Conservation (phyloP, 2,797 vertebrate genomes). For the Sylvilagus floridanus region DNA sequence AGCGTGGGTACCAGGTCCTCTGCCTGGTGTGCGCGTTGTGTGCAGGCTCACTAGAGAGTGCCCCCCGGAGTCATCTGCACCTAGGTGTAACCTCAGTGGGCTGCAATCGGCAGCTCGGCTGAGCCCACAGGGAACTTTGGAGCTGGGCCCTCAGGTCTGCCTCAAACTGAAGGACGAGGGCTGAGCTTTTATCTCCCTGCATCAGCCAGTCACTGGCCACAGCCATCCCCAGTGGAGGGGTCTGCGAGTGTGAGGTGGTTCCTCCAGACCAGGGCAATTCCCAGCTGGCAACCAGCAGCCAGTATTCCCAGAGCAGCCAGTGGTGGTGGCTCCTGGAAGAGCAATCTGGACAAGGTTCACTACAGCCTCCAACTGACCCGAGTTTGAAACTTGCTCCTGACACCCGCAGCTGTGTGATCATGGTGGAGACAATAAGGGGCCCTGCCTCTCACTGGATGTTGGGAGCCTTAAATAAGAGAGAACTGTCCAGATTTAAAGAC, state of each 20-base stretch:
- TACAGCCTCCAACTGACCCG: constrained; percentile 24
- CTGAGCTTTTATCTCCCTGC: background rate
- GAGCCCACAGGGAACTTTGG: background rate
- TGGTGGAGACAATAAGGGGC: constrained; percentile 1
- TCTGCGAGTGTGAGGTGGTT: background rate
- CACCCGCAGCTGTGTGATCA: background rate
- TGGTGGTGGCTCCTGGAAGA: background rate
- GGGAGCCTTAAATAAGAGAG: constrained; percentile 49
- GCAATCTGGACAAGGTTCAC: background rate
- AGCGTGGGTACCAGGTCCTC: background rate
- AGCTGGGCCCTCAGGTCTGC: background rate
- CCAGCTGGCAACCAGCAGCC: background rate
- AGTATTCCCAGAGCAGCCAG: background rate
- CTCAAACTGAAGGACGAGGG: background rate
- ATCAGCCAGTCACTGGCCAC: background rate
- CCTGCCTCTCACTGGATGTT: background rate
- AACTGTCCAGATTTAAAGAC: constrained; percentile 50
- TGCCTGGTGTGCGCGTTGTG: background rate
- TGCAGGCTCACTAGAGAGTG: background rate
- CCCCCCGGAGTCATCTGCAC: background rate
- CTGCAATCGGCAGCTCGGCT: background rate
- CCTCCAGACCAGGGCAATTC: background rate
- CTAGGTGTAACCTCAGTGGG: background rate
- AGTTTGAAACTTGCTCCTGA: constrained; percentile 53
- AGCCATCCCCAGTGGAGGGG: background rate